Evolutionary conservation across 2,113 vertebrate species (phyloP).

Genomic region (Heliornis fulica): DNA sequence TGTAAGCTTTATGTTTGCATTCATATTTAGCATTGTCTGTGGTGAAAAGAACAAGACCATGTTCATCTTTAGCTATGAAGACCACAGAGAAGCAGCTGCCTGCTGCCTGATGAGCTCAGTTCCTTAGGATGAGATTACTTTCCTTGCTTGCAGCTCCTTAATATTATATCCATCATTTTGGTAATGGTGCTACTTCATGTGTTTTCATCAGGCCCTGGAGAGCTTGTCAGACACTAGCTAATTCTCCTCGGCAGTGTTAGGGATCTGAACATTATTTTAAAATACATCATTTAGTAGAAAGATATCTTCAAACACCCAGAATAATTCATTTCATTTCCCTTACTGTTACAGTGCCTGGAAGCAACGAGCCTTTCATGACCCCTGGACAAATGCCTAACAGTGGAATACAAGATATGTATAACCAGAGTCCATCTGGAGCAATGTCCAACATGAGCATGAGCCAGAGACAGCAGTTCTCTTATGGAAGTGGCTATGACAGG

Average conservation of each 20-base stretch:
- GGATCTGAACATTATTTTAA: slow-evolving; percentile 28
- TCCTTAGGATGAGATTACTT: not conserved
- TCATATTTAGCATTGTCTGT: not conserved
- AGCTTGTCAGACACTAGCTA: slow-evolving; percentile 21
- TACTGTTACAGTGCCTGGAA: slow-evolving; percentile 83
- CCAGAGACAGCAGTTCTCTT: slow-evolving; percentile 91
- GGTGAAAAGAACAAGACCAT: not conserved
- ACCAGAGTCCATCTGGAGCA: slow-evolving; percentile 82
- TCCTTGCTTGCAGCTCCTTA: not conserved
- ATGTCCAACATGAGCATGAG: slow-evolving; percentile 86
- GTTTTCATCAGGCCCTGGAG: not conserved
- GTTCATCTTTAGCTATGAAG: not conserved
- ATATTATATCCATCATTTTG: not conserved
- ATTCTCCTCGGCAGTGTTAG: slow-evolving; percentile 32
- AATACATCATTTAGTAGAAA: slow-evolving; percentile 14
- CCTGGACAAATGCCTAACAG: slow-evolving; percentile 89
- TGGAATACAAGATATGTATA: slow-evolving; percentile 92
- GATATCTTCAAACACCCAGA: not conserved
- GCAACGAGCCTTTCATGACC: slow-evolving; percentile 88
- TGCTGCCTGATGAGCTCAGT: not conserved
- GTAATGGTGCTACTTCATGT: slow-evolving; percentile 4
- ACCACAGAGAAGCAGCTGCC: not conserved
- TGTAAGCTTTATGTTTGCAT: not conserved
- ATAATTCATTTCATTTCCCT: slow-evolving; percentile 21
- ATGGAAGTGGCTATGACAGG: slow-evolving; percentile 88